phyloP scores from a whole-genome alignment of 64 coral and sea anemone genomes.

The Astreopora myriophthalma region DNA sequence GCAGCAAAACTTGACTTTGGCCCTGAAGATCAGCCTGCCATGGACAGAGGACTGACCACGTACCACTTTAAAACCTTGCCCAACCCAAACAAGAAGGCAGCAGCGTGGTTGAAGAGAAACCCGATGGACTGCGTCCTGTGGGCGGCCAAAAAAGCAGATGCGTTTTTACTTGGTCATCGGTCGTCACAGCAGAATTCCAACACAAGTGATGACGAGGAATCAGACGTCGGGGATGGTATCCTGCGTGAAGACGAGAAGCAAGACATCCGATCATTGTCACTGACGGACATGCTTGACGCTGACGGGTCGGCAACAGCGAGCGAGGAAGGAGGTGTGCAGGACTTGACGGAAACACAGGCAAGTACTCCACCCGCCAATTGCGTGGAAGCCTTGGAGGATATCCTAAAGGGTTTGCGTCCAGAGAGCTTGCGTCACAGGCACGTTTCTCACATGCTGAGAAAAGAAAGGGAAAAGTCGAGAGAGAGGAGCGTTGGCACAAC shows the following conservation, averaged over 20 bases:
- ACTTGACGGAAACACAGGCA: no score
- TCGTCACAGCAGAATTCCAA: neutral
- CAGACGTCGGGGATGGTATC: neutral
- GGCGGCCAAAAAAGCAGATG: neutral
- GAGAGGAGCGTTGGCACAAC: no score
- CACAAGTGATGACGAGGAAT: neutral
- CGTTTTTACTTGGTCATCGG: no score
- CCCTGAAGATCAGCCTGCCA: conserved; percentile 9
- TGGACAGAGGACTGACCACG: conserved; percentile 16
- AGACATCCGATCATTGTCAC: neutral
- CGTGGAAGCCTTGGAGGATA: no score
- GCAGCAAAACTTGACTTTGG: conserved; percentile 21
- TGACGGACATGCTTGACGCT: no score
- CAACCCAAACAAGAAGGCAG: conserved; percentile 32
- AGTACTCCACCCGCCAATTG: no score
- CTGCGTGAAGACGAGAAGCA: neutral
- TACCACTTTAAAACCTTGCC: conserved; percentile 20
- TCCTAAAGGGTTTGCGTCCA: no score
- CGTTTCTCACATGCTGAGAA: no score
- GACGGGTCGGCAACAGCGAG: no score
- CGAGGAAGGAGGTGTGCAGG: no score
- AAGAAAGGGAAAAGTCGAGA: no score
- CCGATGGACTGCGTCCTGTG: conserved; percentile 54
- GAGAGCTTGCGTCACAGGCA: no score
- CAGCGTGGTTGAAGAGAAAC: conserved; percentile 38